Evolutionary conservation across 2,888 invertebrate genomes (phyloP).

Genomic region (Euzetes globulus): DNA sequence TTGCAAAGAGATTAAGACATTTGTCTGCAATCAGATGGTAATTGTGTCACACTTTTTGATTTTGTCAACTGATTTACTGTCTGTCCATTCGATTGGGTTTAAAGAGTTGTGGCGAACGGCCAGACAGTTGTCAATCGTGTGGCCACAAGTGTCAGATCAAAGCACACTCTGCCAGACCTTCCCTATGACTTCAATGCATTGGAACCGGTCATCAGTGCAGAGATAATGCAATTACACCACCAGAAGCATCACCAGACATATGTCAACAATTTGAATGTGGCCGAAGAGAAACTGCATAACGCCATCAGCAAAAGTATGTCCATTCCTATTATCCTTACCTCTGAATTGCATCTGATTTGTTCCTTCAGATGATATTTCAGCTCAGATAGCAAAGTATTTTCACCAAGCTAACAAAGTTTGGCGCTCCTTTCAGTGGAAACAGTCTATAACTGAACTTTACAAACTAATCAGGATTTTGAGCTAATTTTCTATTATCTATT

Average conservation of each 20-base stretch:
- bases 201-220: conserved; percentile 87
- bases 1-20: neutral
- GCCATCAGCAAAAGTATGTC: conserved; percentile 56
- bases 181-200: conserved; percentile 89
- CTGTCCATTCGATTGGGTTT: neutral
- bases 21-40: neutral
- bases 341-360: too few relatives aligned
- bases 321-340: too few relatives aligned
- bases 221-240: conserved; percentile 98
- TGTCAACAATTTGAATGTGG: conserved; percentile 85
- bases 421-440: too few relatives aligned
- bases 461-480: too few relatives aligned
- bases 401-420: too few relatives aligned
- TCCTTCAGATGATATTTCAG: conserved; percentile 60
- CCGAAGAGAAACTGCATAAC: conserved; percentile 83
- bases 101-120: neutral
- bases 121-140: neutral
- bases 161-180: conserved; percentile 81
- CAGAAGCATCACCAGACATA: conserved; percentile 96
- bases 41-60: neutral
- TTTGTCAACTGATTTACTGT: neutral
- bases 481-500: too few relatives aligned
- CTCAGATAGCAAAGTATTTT: conserved; percentile 73
- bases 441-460: too few relatives aligned
- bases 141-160: conserved; percentile 44